These are phyloP conservation scores for Orthosia cruda DNA, from an alignment of 2,888 invertebrate species.

Conservation along the genomic window DNA sequence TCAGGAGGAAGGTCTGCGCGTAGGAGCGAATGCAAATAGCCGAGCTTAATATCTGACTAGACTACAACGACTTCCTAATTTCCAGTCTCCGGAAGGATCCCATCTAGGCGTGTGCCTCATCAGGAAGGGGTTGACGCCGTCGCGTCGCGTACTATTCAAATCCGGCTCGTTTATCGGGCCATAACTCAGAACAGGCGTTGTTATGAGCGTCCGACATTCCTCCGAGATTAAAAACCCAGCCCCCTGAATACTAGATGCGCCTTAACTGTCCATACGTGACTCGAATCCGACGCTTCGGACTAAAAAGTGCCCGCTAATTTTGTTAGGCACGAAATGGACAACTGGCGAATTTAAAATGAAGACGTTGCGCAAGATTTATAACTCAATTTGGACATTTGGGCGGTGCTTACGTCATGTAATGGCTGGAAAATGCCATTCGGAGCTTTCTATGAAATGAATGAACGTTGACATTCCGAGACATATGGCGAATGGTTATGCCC, in stretches of 20 bases:
- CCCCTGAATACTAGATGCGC: slow-evolving; percentile 73
- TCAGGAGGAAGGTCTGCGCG: slow-evolving; percentile 28
- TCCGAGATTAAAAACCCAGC: slow-evolving; percentile 86
- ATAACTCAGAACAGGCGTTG: slow-evolving; percentile 85
- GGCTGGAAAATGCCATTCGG: slow-evolving; percentile 62
- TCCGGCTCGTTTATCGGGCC: slow-evolving; percentile 85
- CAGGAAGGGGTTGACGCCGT: slow-evolving; percentile 78
- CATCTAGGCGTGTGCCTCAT: slow-evolving; percentile 71
- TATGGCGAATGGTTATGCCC: slow-evolving; percentile 40
- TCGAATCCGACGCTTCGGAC: slow-evolving; percentile 72
- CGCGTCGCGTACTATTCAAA: slow-evolving; percentile 84
- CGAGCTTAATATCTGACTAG: slow-evolving; percentile 58
- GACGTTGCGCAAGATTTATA: slow-evolving; percentile 78
- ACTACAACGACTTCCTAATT: slow-evolving; percentile 66
- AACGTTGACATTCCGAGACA: slow-evolving; percentile 56
- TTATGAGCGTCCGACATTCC: slow-evolving; percentile 86
- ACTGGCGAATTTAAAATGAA: slow-evolving; percentile 79
- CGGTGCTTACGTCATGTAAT: slow-evolving; percentile 65
- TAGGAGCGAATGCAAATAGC: slow-evolving; percentile 53
- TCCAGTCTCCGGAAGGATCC: slow-evolving; percentile 66
- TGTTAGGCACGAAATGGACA: slow-evolving; percentile 75
- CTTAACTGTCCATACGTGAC: slow-evolving; percentile 83
- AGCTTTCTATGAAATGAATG: slow-evolving; percentile 55
- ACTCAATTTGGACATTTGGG: slow-evolving; percentile 76
- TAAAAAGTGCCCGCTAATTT: slow-evolving; percentile 84